Evolutionary conservation across 2,888 invertebrate species (phyloP).

Genomic region (Platynereis dumerilii): DNA sequence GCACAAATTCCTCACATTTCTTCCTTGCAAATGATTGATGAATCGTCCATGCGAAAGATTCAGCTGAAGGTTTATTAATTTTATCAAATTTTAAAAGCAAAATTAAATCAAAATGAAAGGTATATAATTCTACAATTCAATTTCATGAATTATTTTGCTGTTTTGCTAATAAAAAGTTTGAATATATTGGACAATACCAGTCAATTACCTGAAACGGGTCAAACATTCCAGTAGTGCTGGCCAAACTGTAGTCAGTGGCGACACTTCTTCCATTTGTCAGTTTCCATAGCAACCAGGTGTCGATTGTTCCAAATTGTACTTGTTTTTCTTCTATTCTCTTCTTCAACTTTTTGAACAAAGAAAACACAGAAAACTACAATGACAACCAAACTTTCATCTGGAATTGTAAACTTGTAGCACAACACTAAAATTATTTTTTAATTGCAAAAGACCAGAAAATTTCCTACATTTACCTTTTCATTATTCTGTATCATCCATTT

Average conservation of each 20-base stretch:
- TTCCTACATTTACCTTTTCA: constrained; percentile 68
- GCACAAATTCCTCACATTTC: no score
- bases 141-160: no score
- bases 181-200: background rate
- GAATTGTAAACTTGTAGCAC: background rate
- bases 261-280: constrained; percentile 72
- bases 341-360: constrained; percentile 46
- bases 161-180: no score
- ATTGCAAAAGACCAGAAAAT: background rate
- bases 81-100: no score
- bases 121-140: no score
- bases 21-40: no score
- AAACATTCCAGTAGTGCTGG: constrained; percentile 88
- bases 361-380: background rate
- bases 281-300: constrained; percentile 91
- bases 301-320: constrained; percentile 76
- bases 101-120: no score
- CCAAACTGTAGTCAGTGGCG: constrained; percentile 88
- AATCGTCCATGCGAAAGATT: no score
- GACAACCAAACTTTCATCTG: no score
- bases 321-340: constrained; percentile 71
- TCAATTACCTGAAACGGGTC: constrained; percentile 80
- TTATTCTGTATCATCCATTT: constrained; percentile 81
- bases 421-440: background rate
- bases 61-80: no score